These are phyloP conservation scores for Formica exsecta DNA, from an alignment of 1,140 invertebrate species.

Conservation along the genomic window DNA sequence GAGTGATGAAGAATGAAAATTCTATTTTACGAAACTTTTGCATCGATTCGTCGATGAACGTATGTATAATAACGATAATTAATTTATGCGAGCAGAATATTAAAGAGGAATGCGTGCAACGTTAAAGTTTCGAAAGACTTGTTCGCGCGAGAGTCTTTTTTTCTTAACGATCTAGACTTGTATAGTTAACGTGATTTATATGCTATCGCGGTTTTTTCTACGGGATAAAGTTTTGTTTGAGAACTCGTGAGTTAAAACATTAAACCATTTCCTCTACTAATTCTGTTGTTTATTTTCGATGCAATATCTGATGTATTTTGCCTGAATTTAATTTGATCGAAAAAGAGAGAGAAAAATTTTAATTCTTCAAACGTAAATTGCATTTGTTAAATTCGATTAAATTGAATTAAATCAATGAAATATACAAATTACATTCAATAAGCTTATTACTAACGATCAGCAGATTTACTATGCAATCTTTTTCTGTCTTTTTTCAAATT, in stretches of 20 bases:
- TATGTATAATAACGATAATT: constrained; percentile 42
- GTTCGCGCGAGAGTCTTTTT: constrained; percentile 27
- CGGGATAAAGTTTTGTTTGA: constrained; percentile 34
- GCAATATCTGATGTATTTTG: background rate
- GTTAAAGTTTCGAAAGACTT: constrained; percentile 44
- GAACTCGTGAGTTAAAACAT: background rate
- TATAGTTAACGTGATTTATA: constrained; percentile 50
- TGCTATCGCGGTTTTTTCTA: constrained; percentile 1
- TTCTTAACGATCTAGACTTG: constrained; percentile 39
- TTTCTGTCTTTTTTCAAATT: background rate
- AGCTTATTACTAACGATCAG: background rate
- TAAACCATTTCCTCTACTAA: background rate
- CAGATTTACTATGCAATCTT: background rate
- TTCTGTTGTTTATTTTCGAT: constrained; percentile 33
- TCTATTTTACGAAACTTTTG: constrained; percentile 22
- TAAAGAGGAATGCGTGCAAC: constrained; percentile 2
- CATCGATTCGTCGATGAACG: constrained; percentile 1
- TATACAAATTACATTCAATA: background rate
- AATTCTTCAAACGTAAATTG: background rate
- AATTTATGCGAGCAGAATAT: constrained; percentile 23
- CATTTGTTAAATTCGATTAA: too few species aligned
- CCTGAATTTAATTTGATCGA: background rate
- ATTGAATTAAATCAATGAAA: too few species aligned
- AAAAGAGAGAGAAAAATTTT: background rate
- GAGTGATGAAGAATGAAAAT: constrained; percentile 31